These are phyloP conservation scores for Acomys russatus DNA, from an alignment of 2,797 vertebrate genomes.

Conservation along the genomic window DNA sequence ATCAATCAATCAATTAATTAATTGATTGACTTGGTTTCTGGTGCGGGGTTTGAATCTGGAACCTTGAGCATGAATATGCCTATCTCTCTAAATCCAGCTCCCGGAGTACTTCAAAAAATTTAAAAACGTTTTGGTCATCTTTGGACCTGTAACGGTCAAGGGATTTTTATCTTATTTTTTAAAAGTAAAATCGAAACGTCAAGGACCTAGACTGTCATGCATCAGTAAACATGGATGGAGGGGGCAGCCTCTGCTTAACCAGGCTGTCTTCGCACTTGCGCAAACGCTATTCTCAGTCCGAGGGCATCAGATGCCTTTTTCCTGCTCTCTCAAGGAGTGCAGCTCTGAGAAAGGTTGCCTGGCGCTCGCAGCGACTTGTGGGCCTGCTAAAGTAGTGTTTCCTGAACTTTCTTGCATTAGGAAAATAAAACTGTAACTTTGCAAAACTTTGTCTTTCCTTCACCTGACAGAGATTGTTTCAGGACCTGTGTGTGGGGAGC, in stretches of 20 bases:
- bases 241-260: background rate
- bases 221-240: background rate
- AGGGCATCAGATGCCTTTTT: background rate
- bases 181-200: background rate
- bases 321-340: background rate
- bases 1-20: background rate
- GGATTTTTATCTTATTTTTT: background rate
- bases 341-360: background rate
- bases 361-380: background rate
- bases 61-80: background rate
- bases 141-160: background rate
- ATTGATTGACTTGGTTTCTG: background rate
- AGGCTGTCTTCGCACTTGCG: background rate
- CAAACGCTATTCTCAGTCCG: background rate
- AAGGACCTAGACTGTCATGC: background rate
- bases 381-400: background rate
- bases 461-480: background rate
- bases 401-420: background rate
- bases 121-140: background rate
- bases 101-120: background rate
- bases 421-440: conserved; percentile 48
- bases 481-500: background rate
- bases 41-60: background rate
- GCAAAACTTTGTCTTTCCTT: background rate
- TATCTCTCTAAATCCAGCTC: background rate